Evolutionary conservation across 2,797 vertebrate species (phyloP).

Genomic region (Betta splendens): DNA sequence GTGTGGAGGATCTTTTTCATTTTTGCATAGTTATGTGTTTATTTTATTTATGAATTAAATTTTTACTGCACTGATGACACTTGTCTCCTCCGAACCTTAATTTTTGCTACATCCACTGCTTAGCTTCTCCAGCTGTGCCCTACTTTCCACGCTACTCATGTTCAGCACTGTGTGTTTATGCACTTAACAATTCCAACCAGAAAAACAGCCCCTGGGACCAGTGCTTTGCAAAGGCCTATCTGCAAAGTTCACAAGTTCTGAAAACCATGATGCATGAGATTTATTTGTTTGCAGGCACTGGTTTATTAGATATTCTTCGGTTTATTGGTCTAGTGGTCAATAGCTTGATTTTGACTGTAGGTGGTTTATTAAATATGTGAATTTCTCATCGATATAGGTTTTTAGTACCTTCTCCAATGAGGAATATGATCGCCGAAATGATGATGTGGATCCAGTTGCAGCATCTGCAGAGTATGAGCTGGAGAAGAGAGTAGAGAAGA

Average conservation of each 20-base stretch:
- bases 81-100: constrained; percentile 53
- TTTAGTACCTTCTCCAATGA: constrained; percentile 93
- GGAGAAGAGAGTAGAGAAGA: constrained; percentile 95
- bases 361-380: constrained; percentile 13
- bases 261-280: constrained; percentile 24
- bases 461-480: constrained; percentile 93
- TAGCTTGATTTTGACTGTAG: neutral
- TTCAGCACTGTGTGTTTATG: constrained; percentile 40
- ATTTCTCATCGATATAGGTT: constrained; percentile 76
- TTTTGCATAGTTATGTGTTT: constrained; percentile 10
- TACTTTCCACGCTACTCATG: constrained; percentile 64
- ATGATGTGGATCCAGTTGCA: constrained; percentile 93
- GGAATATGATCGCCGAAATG: constrained; percentile 92
- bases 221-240: constrained; percentile 35
- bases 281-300: neutral
- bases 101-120: constrained; percentile 51
- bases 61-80: constrained; percentile 33
- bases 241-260: constrained; percentile 47
- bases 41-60: constrained; percentile 14
- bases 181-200: constrained; percentile 58
- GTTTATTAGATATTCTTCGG: neutral
- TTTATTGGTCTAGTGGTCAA: constrained; percentile 1
- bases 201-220: constrained; percentile 46
- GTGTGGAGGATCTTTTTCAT: neutral
- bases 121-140: constrained; percentile 73